Evolutionary conservation across 2,797 vertebrate genomes (phyloP).

Genomic region (Orestias chungarensis): DNA sequence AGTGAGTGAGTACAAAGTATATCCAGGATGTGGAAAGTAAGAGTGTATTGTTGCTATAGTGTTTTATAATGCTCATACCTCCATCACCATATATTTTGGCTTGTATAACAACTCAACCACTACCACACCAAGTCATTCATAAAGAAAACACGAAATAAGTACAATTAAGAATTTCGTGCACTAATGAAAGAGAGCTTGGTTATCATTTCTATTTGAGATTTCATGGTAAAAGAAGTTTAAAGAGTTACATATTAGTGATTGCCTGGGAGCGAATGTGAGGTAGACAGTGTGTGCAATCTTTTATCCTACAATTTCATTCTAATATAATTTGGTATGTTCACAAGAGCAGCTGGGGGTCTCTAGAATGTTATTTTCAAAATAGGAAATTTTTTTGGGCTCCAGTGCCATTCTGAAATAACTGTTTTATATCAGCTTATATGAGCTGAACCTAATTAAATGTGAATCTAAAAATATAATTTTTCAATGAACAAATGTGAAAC

Average conservation of each 20-base stretch:
- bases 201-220: constrained; percentile 50
- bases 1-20: constrained; percentile 19
- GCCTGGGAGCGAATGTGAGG: constrained; percentile 10
- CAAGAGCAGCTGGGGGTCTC: background rate
- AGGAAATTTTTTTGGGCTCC: background rate
- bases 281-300: background rate
- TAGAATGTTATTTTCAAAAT: constrained; percentile 9
- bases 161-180: constrained; percentile 14
- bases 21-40: constrained; percentile 20
- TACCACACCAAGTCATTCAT: too few relatives aligned
- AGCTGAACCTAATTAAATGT: background rate
- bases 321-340: constrained; percentile 10
- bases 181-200: constrained; percentile 32
- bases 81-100: constrained; percentile 19
- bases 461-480: too few relatives aligned
- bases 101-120: background rate
- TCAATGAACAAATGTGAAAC: too few relatives aligned
- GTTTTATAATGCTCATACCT: constrained; percentile 20
- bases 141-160: constrained; percentile 26
- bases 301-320: background rate
- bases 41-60: constrained; percentile 36
- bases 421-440: too few relatives aligned
- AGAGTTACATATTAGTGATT: constrained; percentile 21
- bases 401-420: constrained; percentile 10
- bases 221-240: constrained; percentile 40